A percentile compares a stretch with the other conserved stretches of the same genome.
These are phyloP conservation scores for Chalcosyrphus nemorum DNA, from an alignment of 2,888 invertebrate genomes.

Conservation along the genomic window DNA sequence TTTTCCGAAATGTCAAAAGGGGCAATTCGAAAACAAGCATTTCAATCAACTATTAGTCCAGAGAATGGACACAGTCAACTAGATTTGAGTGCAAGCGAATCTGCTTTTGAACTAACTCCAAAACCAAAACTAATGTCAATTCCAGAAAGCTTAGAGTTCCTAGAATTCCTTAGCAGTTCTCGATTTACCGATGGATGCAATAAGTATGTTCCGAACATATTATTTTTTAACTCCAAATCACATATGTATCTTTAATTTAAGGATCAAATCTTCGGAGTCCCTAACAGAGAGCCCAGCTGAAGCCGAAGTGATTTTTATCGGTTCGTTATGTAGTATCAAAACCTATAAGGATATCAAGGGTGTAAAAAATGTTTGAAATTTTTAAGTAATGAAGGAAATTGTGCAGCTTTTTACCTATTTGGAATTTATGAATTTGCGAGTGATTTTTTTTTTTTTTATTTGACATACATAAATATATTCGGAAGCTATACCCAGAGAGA, in stretches of 20 bases:
- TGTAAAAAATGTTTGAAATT: too few species aligned
- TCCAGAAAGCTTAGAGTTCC: neutral
- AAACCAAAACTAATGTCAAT: slow-evolving; percentile 11
- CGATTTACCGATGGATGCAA: neutral
- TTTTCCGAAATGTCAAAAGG: slow-evolving; percentile 13
- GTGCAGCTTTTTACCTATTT: too few species aligned
- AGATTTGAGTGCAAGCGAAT: neutral
- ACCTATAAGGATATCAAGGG: neutral
- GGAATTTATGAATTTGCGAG: too few species aligned
- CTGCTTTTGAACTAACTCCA: neutral
- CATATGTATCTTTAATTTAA: neutral
- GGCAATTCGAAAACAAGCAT: neutral
- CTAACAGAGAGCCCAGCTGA: neutral
- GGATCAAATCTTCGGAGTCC: neutral
- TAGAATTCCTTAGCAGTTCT: neutral
- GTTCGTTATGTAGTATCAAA: slow-evolving; percentile 5
- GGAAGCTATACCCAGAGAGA: too few species aligned
- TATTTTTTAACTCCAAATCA: neutral
- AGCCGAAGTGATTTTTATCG: slow-evolving; percentile 8
- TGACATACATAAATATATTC: too few species aligned
- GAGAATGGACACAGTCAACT: neutral
- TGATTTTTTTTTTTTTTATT: too few species aligned
- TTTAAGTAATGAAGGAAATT: too few species aligned
- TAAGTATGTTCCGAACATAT: neutral
- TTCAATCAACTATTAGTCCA: neutral